phyloP scores from a whole-genome alignment of 64 coral and sea anemone species.

The Orbicella faveolata region DNA sequence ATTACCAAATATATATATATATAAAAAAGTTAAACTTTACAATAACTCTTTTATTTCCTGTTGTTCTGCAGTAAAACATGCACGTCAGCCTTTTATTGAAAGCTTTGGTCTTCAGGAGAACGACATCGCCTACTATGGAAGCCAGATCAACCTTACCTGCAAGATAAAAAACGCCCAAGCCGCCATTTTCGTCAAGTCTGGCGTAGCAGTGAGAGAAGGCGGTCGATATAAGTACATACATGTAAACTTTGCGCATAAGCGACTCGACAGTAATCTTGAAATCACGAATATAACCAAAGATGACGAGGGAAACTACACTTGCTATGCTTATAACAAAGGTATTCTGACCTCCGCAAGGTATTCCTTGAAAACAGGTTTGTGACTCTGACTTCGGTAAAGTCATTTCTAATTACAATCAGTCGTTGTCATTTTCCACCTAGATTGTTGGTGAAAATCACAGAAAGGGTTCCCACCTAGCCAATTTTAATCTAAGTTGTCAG shows the following conservation, averaged over 20 bases:
- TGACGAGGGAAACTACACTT: background rate
- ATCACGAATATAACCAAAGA: background rate
- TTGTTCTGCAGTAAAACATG: background rate
- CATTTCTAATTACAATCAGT: background rate
- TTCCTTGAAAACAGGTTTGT: slow-evolving; percentile 10
- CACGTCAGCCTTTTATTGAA: background rate
- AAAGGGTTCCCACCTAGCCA: too few relatives aligned
- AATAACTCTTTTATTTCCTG: background rate
- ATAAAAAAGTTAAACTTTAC: too few relatives aligned
- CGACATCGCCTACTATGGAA: background rate
- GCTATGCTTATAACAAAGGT: background rate
- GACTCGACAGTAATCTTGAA: background rate
- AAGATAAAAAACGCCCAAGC: background rate
- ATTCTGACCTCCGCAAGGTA: background rate
- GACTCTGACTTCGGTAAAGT: background rate
- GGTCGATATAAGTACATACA: background rate
- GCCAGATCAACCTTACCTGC: background rate
- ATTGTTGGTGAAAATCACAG: too few relatives aligned
- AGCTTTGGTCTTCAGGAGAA: background rate
- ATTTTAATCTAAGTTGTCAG: too few relatives aligned
- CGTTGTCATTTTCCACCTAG: too few relatives aligned
- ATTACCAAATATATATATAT: too few relatives aligned
- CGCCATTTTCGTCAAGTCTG: background rate
- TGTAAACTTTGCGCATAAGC: background rate
- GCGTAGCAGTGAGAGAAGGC: background rate